Base-by-base conservation (phyloP, 1,140 invertebrate genomes). In the Chironomus tepperi region DNA sequence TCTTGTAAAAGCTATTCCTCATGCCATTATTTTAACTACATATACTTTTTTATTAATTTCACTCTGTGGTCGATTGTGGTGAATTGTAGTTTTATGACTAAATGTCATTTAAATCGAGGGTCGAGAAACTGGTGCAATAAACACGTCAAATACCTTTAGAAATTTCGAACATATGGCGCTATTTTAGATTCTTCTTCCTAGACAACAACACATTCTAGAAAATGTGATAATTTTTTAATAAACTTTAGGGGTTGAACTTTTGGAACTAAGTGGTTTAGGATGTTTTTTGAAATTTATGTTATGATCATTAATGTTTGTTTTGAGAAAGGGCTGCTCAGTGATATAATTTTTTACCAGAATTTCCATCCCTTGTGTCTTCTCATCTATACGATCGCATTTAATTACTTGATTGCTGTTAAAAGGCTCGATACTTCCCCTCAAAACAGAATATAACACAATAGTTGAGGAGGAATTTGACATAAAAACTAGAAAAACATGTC, bases 111-210 rank as follows among this genome's bases (percentile, higher is more conserved):
- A 57, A 57, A 34, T 34, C n/a, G n/a, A 15, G 47, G 47, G 47
- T 57, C 47, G 47, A 57, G n/a, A 57, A 57, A n/a, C 47, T 57
- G n/a, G 12, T 19, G 65, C 65, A 70, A 70, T 70, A 70, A 70
- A 70, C 65, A 70, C 65, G 19, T 70, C 65, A 70, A 70, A 70
- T 70, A 70, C 65, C 65, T 70, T 57, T 57, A 57, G 47, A 57
- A 57, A 57, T 57, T 57, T 15, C n/a, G 12, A 21, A 70, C 65
- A 70, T 70, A 70, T 70, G 65, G 65, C 65, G 19, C 65, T 57
- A 57, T 57, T 57, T 57, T 57, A 57, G 47, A 57, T 57, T 57
- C n/a, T 47, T 57, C n/a, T 57, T 34, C 24, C 24, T 34, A 34
- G n/a, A 57, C 47, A 57, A 57, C n/a, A n/a, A 57, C n/a, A 57